Evolutionary conservation across 2,797 vertebrate species (phyloP).

Genomic region (Acridotheres tristis): DNA sequence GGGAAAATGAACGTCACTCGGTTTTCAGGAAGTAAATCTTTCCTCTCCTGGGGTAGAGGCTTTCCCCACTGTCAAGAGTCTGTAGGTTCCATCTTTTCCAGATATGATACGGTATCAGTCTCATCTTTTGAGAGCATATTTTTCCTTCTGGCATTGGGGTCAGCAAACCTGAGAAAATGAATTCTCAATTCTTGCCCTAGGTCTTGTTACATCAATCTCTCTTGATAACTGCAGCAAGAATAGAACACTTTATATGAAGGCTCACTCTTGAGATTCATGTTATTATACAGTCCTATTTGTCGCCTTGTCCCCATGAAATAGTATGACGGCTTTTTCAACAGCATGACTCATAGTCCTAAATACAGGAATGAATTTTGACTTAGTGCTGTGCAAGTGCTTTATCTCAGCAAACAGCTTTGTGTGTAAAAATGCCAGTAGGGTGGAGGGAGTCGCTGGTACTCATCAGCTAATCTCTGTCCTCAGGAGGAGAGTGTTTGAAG

Average conservation of each 20-base stretch:
- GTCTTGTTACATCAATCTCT: neutral
- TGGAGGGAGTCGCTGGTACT: neutral
- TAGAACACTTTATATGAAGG: neutral
- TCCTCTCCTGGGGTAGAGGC: neutral
- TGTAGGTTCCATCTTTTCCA: neutral
- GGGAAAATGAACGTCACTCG: neutral
- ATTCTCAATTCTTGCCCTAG: neutral
- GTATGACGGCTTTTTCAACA: constrained; percentile 17
- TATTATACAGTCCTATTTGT: neutral
- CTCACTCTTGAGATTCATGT: neutral
- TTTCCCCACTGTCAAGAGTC: neutral
- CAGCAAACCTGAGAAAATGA: neutral
- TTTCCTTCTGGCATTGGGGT: neutral
- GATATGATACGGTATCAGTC: accelerated
- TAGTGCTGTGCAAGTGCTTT: constrained; percentile 18
- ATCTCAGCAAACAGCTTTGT: constrained; percentile 13
- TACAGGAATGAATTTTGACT: constrained; percentile 23
- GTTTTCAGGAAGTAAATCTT: neutral
- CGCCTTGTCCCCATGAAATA: neutral
- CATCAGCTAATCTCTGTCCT: neutral
- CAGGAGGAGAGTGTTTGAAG: neutral
- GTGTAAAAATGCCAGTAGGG: neutral
- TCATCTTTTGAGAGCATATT: neutral
- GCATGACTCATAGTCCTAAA: constrained; percentile 42
- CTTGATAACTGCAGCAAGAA: neutral